Evolutionary conservation across 2,888 invertebrate species (phyloP), one percentile per base, ranked within the genome.

Genomic region (Acleris cristana): DNA sequence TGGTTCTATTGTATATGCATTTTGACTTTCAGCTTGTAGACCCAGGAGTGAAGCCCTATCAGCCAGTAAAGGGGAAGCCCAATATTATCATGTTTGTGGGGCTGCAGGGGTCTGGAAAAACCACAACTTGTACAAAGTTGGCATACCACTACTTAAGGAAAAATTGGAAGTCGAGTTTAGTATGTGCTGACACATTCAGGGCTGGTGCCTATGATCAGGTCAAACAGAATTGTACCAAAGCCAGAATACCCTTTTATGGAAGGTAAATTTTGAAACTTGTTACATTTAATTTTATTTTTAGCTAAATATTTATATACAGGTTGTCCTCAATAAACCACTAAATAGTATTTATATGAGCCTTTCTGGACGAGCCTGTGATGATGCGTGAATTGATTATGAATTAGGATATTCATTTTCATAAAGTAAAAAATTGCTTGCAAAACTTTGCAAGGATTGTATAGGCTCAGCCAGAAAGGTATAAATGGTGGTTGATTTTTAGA

Each of bases 71-170:
- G 92, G 99, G 98, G 60, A 96, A 96, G 82, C 95, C 97, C 54
- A 99, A 99, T 89, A 94, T 99, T 21, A 97, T 99, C 76, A 99
- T 99, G 99, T 99, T 99, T 94, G 99, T 99, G 63, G 99, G 99
- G 80, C 95, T 99, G 14, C 99, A 99, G 93, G 99, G 99, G 71
- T 99, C 99, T 66, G 99, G 99, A 75, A 99, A 99, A 94, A 99
- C 99, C 0, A 99, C 99, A 26, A 99, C 99, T 1, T 99, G 99
- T 93, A 99, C 99, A 72, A 99, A 99, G 94, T 93, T 99, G 81
- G 99, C 99, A 19, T 99, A 99, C 90, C 97, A 99, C 90, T 99
- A 99, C 90, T 95, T 99, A 85, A 97, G 98, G 83, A 99, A 99
- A 89, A 99, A 99, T 79, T 99, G 99, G 99, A 99, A 99, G 87